These are phyloP conservation scores for Brachionus paranguensis DNA, from an alignment of 1,140 invertebrate species.

Conservation along the genomic window DNA sequence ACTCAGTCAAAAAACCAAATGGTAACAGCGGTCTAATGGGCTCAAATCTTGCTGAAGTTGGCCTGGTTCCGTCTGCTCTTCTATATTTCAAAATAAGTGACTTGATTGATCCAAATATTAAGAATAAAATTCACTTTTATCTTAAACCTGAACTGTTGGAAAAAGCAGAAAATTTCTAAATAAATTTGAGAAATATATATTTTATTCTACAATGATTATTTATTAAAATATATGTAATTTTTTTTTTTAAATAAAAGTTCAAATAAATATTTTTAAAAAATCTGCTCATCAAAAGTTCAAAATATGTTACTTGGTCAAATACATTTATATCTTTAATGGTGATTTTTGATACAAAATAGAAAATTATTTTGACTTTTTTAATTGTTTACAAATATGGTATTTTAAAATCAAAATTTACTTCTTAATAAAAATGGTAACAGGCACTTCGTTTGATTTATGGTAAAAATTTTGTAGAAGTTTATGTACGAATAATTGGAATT, in stretches of 20 bases:
- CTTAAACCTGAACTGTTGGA: neutral
- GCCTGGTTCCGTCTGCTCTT: conserved; percentile 51
- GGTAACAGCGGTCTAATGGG: conserved; percentile 45
- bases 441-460: no score
- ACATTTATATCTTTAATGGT: no score
- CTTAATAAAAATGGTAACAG: no score
- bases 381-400: no score
- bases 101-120: neutral
- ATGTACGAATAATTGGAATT: no score
- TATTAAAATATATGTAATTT: neutral
- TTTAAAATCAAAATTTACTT: no score
- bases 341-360: no score
- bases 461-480: no score
- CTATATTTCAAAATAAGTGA: conserved; percentile 6
- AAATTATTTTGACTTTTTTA: no score
- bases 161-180: neutral
- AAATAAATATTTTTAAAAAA: neutral
- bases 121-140: neutral
- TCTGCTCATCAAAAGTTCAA: no score
- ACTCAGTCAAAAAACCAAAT: conserved; percentile 43
- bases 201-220: neutral
- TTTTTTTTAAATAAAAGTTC: neutral
- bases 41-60: conserved; percentile 48
- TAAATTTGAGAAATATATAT: neutral
- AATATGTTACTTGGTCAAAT: no score